Evolutionary conservation across 2,113 vertebrate genomes (phyloP).

Genomic region (Pelvicachromis taeniatus): DNA sequence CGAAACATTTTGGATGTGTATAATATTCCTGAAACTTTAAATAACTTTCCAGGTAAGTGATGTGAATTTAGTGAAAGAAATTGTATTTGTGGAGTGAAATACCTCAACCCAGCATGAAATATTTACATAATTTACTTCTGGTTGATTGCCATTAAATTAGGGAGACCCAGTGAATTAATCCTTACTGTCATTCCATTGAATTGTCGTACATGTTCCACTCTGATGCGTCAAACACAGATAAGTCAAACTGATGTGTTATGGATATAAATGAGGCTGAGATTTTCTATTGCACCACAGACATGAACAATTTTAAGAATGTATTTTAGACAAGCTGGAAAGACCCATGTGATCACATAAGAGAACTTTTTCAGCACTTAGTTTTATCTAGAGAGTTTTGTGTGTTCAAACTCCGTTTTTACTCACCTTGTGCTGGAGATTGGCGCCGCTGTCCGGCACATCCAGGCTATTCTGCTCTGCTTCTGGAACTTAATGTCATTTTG

Average conservation of each 20-base stretch:
- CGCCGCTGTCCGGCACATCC: no score
- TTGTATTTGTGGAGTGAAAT: not conserved
- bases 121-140: not conserved
- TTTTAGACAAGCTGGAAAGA: not conserved
- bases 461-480: no score
- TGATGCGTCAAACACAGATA: not conserved
- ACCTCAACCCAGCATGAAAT: not conserved
- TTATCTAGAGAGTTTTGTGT: not conserved
- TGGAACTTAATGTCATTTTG: no score
- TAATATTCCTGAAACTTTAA: not conserved
- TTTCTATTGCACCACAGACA: not conserved
- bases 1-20: accelerated
- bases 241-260: not conserved
- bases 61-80: not conserved
- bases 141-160: not conserved
- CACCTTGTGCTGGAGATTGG: no score
- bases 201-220: not conserved
- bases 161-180: accelerated
- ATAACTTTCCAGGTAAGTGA: not conserved
- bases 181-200: accelerated
- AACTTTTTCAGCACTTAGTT: not conserved
- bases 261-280: not conserved
- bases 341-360: not conserved
- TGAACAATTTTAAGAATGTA: not conserved
- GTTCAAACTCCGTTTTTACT: no score